Base-by-base conservation (phyloP, 2,797 vertebrate genomes). In the Psittacula echo region DNA sequence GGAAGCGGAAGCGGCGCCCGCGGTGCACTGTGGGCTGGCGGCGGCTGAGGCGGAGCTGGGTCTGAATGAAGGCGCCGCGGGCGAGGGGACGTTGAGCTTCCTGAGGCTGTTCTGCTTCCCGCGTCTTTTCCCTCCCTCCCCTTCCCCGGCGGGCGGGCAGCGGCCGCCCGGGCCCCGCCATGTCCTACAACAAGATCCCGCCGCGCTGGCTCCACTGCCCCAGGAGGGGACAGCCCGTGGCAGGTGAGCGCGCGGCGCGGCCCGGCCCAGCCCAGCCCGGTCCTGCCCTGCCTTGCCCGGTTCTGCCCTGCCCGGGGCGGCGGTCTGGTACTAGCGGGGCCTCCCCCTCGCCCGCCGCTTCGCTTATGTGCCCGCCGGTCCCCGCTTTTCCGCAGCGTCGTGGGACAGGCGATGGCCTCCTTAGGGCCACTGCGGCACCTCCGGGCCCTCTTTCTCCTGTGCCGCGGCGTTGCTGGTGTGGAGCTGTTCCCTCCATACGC, bases 141-240 rank as follows among this genome's bases (percentile, higher is more conserved):
- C 13, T 15, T 27, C 37, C 61, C 26, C n/a, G 8, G 58, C 51
- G 41, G 80, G 45, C 17, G 48, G 56, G 77, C 34, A 20, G 65
- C 37, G 75, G 68, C 68, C 11, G 41, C 67, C 50, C 29, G 64
- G 80, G 93, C 50, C 27, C 73, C 82, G 94, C 53, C 81, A 99
- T 99, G 99, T 98, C 99, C 95, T 98, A 99, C 95, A 98, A 97
- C 97, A 99, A 98, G 97, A 98, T 99, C 89, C 99, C 99, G 94
- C 99, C 99, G 88, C 98, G 99, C 83, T 99, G 99, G 99, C 98
- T 99, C 67, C 99, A 98, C 94, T 99, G 99, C 95, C 99, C 99
- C 67, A 98, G 99, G 94, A 98, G 99, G 97, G 99, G 99, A 91
- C 99, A 99, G 90, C 99, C 99, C 77, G 98, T 99, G 96, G 99